Base-by-base conservation (phyloP, 2,797 vertebrate genomes). In the Novumbra hubbsi region DNA sequence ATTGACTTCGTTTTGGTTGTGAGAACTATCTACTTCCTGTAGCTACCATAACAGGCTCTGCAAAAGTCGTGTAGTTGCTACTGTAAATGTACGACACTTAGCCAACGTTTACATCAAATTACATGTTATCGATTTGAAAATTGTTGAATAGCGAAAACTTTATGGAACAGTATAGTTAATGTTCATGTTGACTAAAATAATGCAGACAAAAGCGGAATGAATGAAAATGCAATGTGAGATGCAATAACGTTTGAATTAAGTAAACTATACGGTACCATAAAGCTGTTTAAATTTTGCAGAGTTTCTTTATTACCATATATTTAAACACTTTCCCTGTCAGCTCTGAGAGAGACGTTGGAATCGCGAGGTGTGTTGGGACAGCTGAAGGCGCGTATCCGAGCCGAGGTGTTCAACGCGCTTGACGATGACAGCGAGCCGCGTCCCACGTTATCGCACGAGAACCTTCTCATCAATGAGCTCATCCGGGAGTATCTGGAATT, bases 401-500 rank as follows among this genome's bases (percentile, higher is more conserved):
- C 98, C 0, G 98, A 99, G 75, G 96, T 99, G 78, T 99, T 99
- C 81, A 93, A 81, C 1, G 96, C 95, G 0, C 87, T 99, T 78
- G 95, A 98, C 15, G 96, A 98, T 60, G 91, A 87, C 50, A 90
- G 84, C 1, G 92, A 95, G 16, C 88, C 92, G 0, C 93, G 94
- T 0, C 97, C 98, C 0, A 32, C 89, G 0, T 76, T 97, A 81
- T 93, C 94, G 66, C 96, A 93, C 55, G 95, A 98, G 85, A 99
- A 98, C 77, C 93, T 99, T 55, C 91, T 99, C 19, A 95, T 99
- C 78, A 99, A 99, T 12, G 97, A 99, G 76, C 92, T 99, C 60
- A 94, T 99, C 86, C 93, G 96, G 24, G 97, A 99, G 62, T 99
- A 99, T 83, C 89, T 99, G 88, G 93, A 96, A 50, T 98, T 96